Base-by-base conservation (phyloP, 1,140 invertebrate genomes). In the Hylyphantes graminicola region DNA sequence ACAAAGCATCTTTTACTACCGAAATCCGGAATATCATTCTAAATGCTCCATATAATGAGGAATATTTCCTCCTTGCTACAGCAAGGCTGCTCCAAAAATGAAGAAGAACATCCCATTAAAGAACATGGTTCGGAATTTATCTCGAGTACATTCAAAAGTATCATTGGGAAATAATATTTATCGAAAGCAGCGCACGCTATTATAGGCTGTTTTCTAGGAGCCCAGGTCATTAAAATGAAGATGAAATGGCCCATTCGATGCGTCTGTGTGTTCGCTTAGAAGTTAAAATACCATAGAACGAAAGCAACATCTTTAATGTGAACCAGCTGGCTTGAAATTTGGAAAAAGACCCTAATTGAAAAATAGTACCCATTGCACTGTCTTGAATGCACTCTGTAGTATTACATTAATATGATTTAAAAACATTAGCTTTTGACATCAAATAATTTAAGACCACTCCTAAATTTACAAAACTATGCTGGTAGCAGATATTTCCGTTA, bases 141-240 rank as follows among this genome's bases (percentile, higher is more conserved):
- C 68, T 0, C 50, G 68, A 70, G 50, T 35, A 51, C n/a, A 21
- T 13, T 55, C 54, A 19, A 19, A 74, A 74, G 72, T 74, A 74
- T 57, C 72, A 74, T 55, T 57, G 17, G 54, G 72, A 74, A 74
- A 74, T 74, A 74, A 74, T 59, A 74, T 74, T 74, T 74, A 74
- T 74, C 54, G 54, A 21, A 57, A 74, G 51, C 17, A n/a, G n/a
- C 50, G 50, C 54, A 8, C 68, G 21, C 50, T 51, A 70, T 70
- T 70, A 70, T 51, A 15, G 72, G 51, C 15, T 48, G 53, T 15
- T 57, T 21, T 74, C 21, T 35, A 13, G 13, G 9, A 21, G 72
- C 17, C 1, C 35, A 48, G 54, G 50, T 70, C 68, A 70, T 70
- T 70, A 70, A 70, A 74, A 74, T 57, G 54, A 59, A 74, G 72